phyloP scores from a whole-genome alignment of 2,113 vertebrate species.

The Cyanoliseus patagonus region DNA sequence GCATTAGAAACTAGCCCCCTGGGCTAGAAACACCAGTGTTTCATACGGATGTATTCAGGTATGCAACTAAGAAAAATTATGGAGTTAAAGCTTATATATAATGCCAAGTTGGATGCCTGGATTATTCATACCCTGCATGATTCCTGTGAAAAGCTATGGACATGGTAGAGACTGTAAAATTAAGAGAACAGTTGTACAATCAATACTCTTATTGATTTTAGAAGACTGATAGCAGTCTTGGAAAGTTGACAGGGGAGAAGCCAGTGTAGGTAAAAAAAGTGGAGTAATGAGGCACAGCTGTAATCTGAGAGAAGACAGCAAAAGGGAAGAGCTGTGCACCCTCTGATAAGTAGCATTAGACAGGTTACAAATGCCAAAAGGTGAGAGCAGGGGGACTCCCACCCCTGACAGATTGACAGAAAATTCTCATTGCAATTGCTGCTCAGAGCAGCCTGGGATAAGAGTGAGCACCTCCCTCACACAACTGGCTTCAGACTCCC shows the following conservation, averaged over 20 bases:
- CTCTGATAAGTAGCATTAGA: neutral
- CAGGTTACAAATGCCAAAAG: neutral
- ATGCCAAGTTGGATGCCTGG: neutral
- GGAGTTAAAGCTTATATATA: neutral
- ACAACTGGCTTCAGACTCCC: neutral
- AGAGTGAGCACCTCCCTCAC: neutral
- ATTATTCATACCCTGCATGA: neutral
- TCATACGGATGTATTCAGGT: neutral
- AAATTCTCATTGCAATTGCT: neutral
- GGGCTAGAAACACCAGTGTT: neutral
- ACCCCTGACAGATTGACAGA: neutral
- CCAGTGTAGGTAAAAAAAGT: neutral
- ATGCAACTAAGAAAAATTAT: neutral
- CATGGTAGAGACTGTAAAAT: constrained; percentile 1
- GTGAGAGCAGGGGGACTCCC: neutral
- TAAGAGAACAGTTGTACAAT: constrained; percentile 25
- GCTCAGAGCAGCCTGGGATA: neutral
- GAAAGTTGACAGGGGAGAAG: neutral
- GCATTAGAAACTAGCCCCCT: neutral
- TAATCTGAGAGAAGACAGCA: neutral
- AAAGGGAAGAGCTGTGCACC: neutral
- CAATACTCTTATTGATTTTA: constrained; percentile 18
- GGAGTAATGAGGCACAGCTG: neutral
- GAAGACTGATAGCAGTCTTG: neutral
- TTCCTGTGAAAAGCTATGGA: neutral